Conservation (phyloP, 2,888 invertebrate genomes). For the Holacanthella duospinosa region DNA sequence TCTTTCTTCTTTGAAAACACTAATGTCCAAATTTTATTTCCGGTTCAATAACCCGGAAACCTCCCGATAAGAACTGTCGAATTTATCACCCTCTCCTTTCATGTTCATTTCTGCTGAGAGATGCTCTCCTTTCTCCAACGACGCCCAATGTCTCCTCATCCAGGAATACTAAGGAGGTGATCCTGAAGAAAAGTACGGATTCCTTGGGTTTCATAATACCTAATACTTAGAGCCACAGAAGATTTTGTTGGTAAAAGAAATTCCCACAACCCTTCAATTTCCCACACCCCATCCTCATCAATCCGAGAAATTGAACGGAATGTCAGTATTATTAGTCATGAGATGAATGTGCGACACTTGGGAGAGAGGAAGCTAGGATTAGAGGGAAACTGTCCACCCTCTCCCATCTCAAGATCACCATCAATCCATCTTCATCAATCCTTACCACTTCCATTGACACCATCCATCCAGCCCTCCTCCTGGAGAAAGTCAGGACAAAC, state of each 20-base stretch:
- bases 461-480: too few relatives aligned
- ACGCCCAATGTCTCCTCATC: neutral
- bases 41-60: constrained; percentile 38
- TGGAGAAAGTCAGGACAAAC: too few relatives aligned
- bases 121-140: neutral
- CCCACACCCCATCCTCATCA: neutral
- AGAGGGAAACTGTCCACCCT: neutral
- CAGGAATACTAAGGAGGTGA: too few relatives aligned
- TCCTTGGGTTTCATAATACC: too few relatives aligned
- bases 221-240: too few relatives aligned
- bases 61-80: constrained; percentile 36
- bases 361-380: neutral
- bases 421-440: constrained; percentile 27
- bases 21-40: constrained; percentile 38
- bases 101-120: constrained; percentile 12
- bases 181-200: too few relatives aligned
- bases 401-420: neutral
- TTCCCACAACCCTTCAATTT: neutral
- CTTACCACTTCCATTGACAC: constrained; percentile 7
- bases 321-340: neutral
- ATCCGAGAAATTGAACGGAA: neutral
- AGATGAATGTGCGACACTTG: neutral
- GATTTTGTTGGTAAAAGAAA: too few relatives aligned
- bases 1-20: constrained; percentile 8
- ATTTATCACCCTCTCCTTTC: constrained; percentile 33